Evolutionary conservation across 2,888 invertebrate genomes (phyloP), one percentile per base, ranked within the genome.

Genomic region (Tenthredo distinguenda): DNA sequence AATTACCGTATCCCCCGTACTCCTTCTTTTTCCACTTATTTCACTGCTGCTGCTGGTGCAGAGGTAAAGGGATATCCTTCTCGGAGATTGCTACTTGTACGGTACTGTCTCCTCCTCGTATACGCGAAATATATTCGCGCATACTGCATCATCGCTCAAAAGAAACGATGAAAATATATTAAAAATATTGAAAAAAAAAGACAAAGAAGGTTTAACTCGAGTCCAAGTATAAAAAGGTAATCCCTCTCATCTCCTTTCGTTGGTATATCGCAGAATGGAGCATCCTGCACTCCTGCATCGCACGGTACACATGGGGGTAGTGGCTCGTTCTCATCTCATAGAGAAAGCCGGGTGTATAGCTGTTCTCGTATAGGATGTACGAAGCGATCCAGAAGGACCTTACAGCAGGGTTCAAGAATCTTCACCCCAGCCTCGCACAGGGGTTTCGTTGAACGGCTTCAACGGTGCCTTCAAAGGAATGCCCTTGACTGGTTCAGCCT

Each of bases 391-490:
- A 55, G 55, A 55, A 55, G 55, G 55, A 55, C 55, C 55, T 55
- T 18, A 55, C 55, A 55, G n/a, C 55, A 55, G 6, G 55, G 55
- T 10, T 55, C 55, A 55, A 55, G 55, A 55, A 55, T 55, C 55
- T 55, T 4, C n/a, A 55, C 18, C 55, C 55, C 55, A 7, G n/a
- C 7, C 6, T n/a, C 55, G 7, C 18, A 55, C 55, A 55, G n/a
- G n/a, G 55, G 55, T 18, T 55, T 55, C 55, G 55, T 55, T 55
- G 2, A 55, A 55, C 55, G n/a, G 55, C 55, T 55, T 55, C n/a
- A 55, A 55, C 55, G n/a, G 55, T n/a, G 31, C 40, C 81, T 34
- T 81, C 81, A 81, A 81, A 81, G 81, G 37, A 81, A 81, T 62
- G 62, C 81, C 81, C 81, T 81, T 62, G 81, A 81, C 62, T 81